A percentile compares a stretch with the other conserved stretches of the same genome.
These are phyloP conservation scores for Glyphotaelius pellucidus DNA, from an alignment of 2,888 invertebrate genomes.

Conservation along the genomic window DNA sequence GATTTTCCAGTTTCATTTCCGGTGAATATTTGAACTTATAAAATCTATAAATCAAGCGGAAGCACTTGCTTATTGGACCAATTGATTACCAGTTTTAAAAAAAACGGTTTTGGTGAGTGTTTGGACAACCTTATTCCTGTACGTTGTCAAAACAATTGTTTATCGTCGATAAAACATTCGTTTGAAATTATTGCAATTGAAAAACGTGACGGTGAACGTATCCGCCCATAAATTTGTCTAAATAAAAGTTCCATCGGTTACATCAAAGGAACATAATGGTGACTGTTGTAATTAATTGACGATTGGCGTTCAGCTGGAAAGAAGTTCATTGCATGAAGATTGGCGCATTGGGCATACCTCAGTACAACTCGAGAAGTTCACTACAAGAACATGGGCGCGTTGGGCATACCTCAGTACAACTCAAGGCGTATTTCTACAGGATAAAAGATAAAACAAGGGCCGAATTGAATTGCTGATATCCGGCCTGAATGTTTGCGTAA, in stretches of 20 bases:
- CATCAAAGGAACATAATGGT: slow-evolving; percentile 10
- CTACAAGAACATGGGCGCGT: background rate
- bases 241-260: slow-evolving; percentile 22
- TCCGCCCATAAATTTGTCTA: background rate
- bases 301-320: slow-evolving; percentile 17
- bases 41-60: no score
- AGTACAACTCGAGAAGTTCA: background rate
- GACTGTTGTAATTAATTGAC: slow-evolving; percentile 31
- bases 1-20: no score
- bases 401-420: background rate
- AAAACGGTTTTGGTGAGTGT: background rate
- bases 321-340: background rate
- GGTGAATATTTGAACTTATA: no score
- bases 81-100: background rate
- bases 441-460: background rate
- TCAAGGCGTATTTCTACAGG: background rate
- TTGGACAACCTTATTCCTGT: background rate
- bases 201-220: background rate
- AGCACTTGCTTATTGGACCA: background rate
- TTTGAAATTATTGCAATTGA: background rate
- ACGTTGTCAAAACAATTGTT: background rate
- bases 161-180: background rate
- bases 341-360: slow-evolving; percentile 1
- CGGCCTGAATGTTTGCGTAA: background rate
- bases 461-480: background rate